A percentile compares a stretch with the other conserved stretches of the same genome.
Evolutionary conservation across 2,888 invertebrate species (phyloP).

Genomic region (Drosophila mulleri): DNA sequence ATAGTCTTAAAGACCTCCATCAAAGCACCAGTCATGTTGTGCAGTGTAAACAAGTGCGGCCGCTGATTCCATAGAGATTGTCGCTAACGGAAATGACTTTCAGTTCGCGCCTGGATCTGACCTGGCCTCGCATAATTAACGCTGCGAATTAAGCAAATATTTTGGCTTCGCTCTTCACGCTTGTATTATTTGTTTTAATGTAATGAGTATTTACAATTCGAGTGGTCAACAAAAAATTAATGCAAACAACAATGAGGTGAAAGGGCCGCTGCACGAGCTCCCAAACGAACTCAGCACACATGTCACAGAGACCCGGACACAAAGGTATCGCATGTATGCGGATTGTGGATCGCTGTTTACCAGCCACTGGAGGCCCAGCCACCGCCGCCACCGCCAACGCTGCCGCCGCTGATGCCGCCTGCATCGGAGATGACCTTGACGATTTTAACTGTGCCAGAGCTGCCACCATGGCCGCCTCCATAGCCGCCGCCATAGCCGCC

Average conservation of each 20-base stretch:
- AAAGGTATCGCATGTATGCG: constrained; percentile 5
- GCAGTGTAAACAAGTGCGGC: constrained; percentile 28
- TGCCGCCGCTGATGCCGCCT: constrained; percentile 28
- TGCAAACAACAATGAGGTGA: constrained; percentile 29
- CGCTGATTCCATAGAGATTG: constrained; percentile 1
- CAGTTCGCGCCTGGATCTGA: neutral
- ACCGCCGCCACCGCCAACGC: constrained; percentile 38
- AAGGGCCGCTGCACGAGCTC: constrained; percentile 15
- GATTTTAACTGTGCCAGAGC: constrained; percentile 43
- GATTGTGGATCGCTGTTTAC: constrained; percentile 40
- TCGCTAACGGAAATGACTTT: constrained; percentile 11
- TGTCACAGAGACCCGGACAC: constrained; percentile 8
- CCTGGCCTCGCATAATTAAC: constrained; percentile 26
- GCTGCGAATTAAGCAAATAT: constrained; percentile 11
- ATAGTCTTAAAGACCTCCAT: neutral
- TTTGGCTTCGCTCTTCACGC: constrained; percentile 2
- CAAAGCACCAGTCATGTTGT: constrained; percentile 10
- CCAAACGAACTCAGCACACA: neutral
- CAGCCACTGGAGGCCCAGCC: constrained; percentile 63
- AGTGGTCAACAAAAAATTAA: constrained; percentile 25
- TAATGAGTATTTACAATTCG: constrained; percentile 57
- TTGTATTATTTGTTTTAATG: constrained; percentile 22
- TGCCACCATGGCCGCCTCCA: constrained; percentile 33
- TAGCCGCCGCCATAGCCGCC: constrained; percentile 26
- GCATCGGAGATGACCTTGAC: constrained; percentile 48